phyloP scores from a whole-genome alignment of 2,888 invertebrate genomes.

The Isoperla grammatica region DNA sequence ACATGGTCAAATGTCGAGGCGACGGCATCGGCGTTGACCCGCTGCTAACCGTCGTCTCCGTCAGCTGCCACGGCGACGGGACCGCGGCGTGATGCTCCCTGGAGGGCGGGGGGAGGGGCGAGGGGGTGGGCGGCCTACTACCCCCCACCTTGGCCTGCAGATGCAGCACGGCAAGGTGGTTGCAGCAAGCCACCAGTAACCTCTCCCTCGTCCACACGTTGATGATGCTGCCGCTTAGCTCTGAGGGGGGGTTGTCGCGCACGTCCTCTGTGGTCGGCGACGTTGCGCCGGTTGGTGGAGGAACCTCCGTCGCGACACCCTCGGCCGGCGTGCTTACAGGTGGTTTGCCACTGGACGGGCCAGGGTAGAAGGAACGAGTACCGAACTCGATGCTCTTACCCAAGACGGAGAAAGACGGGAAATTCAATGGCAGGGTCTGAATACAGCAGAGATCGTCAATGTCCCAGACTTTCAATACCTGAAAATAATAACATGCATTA shows the following conservation, averaged over 20 bases:
- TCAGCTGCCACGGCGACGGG: conserved; percentile 33
- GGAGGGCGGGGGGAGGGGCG: conserved; percentile 33
- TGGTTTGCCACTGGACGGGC: conserved; percentile 39
- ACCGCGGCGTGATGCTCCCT: conserved; percentile 32
- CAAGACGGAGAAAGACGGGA: conserved; percentile 51
- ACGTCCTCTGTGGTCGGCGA: neutral
- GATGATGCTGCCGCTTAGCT: conserved; percentile 6
- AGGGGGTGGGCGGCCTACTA: neutral
- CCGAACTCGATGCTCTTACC: conserved; percentile 57
- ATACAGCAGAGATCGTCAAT: conserved; percentile 52
- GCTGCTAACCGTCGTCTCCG: conserved; percentile 23
- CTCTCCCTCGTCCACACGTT: conserved; percentile 42
- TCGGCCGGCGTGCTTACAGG: neutral
- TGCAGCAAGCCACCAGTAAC: conserved; percentile 52
- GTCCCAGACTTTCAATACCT: conserved; percentile 57
- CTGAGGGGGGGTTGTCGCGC: neutral
- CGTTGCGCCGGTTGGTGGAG: neutral
- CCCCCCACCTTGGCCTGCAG: conserved; percentile 9
- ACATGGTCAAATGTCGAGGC: too few species aligned
- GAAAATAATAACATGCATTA: conserved; percentile 32
- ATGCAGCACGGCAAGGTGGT: conserved; percentile 44
- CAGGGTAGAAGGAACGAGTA: conserved; percentile 50
- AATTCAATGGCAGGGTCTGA: conserved; percentile 52
- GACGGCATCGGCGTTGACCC: too few species aligned
- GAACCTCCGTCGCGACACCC: neutral